A percentile compares a stretch with the other conserved stretches of the same genome.
Evolutionary conservation across 1,140 invertebrate species (phyloP).

Genomic region (Bicyclus anynana): DNA sequence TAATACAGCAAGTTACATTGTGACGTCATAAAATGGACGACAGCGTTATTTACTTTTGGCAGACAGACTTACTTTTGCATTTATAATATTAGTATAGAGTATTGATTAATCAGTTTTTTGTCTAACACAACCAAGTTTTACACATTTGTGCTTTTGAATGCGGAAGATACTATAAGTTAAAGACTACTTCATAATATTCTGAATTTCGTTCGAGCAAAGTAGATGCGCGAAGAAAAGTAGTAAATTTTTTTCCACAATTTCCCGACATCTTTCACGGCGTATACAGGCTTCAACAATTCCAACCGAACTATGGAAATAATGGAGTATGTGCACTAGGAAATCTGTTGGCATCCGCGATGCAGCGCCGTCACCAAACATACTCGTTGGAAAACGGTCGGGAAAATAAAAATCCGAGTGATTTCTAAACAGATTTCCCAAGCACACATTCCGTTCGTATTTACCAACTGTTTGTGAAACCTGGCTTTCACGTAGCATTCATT

Average conservation of each 20-base stretch:
- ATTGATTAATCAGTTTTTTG: too few species aligned
- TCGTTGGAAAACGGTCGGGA: constrained; percentile 10
- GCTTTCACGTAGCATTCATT: neutral
- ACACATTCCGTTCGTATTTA: constrained; percentile 8
- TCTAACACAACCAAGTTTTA: too few species aligned
- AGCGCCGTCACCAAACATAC: constrained; percentile 15
- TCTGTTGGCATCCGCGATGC: constrained; percentile 12
- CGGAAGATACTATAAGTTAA: too few species aligned
- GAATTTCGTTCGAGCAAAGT: too few species aligned
- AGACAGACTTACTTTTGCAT: too few species aligned
- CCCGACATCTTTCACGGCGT: neutral
- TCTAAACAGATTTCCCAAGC: constrained; percentile 5
- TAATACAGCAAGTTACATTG: too few species aligned
- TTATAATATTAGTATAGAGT: too few species aligned
- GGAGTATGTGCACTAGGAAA: constrained; percentile 7
- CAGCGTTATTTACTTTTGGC: too few species aligned
- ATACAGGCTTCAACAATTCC: constrained; percentile 7
- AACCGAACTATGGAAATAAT: constrained; percentile 14
- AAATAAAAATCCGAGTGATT: constrained; percentile 18
- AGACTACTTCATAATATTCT: too few species aligned
- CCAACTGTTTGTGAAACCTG: constrained; percentile 1
- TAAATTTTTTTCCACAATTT: neutral
- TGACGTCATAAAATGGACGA: too few species aligned
- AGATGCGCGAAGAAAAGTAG: too few species aligned
- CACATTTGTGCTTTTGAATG: too few species aligned